Evolutionary conservation across 2,797 vertebrate genomes (phyloP).

Genomic region (Tokudaia muenninki): DNA sequence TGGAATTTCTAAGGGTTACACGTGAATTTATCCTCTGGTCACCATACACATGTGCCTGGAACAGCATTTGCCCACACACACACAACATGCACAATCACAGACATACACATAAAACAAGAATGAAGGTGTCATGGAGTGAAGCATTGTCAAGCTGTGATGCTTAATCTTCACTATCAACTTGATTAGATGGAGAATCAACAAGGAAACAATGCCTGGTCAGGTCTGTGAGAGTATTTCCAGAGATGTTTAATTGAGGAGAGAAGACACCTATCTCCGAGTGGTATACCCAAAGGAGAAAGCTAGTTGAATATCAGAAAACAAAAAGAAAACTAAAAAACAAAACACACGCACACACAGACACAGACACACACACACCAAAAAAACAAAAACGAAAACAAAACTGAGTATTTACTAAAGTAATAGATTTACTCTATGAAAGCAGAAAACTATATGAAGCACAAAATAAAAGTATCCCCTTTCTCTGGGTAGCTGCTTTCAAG

Average conservation of each 20-base stretch:
- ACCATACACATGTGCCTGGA: background rate
- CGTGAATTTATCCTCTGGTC: background rate
- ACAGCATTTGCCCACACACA: too few relatives aligned
- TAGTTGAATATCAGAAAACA: background rate
- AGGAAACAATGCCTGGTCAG: background rate
- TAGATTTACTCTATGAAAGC: conserved; percentile 40
- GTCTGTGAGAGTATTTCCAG: background rate
- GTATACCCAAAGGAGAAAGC: background rate
- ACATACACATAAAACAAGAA: background rate
- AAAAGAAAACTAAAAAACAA: conserved; percentile 34
- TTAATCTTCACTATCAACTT: background rate
- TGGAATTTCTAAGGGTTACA: background rate
- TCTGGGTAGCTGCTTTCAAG: conserved; percentile 40
- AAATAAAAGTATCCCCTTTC: conserved; percentile 42
- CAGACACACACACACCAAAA: too few relatives aligned
- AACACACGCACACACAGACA: background rate
- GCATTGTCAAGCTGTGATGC: background rate
- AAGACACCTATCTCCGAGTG: background rate
- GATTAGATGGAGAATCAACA: background rate
- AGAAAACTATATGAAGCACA: conserved; percentile 21
- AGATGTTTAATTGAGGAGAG: background rate
- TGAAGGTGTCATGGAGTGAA: background rate
- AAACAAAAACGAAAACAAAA: background rate
- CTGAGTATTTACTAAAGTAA: conserved; percentile 2
- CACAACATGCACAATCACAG: background rate